Base-by-base conservation (phyloP, 2,797 vertebrate genomes). In the Melopsittacus undulatus region DNA sequence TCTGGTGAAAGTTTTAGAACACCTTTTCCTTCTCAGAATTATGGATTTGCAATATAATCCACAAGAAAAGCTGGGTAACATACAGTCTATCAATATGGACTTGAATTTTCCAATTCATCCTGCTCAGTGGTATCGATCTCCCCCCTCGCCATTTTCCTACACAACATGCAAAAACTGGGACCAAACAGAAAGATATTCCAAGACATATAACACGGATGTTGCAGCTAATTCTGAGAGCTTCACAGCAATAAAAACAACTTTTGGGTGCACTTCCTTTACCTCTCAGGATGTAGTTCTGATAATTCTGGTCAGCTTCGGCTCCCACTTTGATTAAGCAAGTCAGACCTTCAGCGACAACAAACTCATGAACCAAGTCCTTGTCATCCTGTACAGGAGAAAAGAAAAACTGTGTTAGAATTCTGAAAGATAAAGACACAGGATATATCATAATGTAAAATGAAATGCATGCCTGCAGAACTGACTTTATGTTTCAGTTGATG, bases 281-380 rank as follows among this genome's bases (percentile, higher is more conserved):
- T 98, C 99, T 98, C 90, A 99, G 98, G 96, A 99, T 99, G 98
- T 99, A 99, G 96, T 99, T 99, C 98, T 99, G 99, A 96, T 99
- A 99, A 97, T 99, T 99, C 98, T 99, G 99, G 97, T 99, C 99
- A 0, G 99, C 99, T 92, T 99, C 99, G 7, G 99, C 99, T 94
- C 99, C 99, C 80, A 99, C 99, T 98, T 99, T 99, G 97, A 99
- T 99, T 96, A 99, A 98, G 97, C 99, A 99, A 1, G 98, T 99
- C 97, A 99, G 98, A 79, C 99, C 99, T 97, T 99, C 99, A 40
- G 99, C 99, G 48, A 99, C 97, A 82, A 99, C 99, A 96, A 99
- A 99, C 97, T 99, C 99, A 76, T 99, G 99, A 93, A 99, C 99
- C 98, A 99, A 98, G 97, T 99, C 99, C 96, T 99, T 99, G 98